A percentile compares a stretch with the other conserved stretches of the same genome.
phyloP scores from a whole-genome alignment of 2,888 invertebrate species.

The Anticlea derivata region DNA sequence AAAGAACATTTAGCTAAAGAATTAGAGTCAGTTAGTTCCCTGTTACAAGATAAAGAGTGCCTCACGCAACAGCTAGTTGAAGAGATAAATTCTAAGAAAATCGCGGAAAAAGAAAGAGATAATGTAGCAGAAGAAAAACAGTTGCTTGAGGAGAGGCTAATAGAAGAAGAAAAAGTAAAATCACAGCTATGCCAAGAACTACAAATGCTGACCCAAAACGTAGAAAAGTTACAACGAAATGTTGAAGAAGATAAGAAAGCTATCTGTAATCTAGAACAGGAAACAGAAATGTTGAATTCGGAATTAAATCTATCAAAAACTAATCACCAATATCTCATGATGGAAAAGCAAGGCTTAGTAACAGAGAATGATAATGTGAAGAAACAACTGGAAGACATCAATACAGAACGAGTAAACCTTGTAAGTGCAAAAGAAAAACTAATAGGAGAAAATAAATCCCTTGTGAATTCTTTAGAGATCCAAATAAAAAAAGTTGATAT shows the following conservation, averaged over 20 bases:
- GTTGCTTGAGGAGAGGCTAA: constrained; percentile 33
- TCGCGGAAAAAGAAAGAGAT: constrained; percentile 48
- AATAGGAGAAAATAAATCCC: constrained; percentile 16
- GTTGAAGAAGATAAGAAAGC: constrained; percentile 2
- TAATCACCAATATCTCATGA: constrained; percentile 11
- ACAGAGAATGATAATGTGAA: constrained; percentile 9
- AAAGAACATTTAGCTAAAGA: constrained; percentile 37
- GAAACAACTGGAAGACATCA: constrained; percentile 6
- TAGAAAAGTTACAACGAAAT: constrained; percentile 15
- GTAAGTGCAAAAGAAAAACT: constrained; percentile 13
- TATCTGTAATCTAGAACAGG: constrained; percentile 5
- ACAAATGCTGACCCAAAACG: constrained; percentile 8
- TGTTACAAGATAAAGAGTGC: constrained; percentile 46
- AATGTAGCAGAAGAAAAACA: constrained; percentile 38
- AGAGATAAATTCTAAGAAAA: constrained; percentile 47
- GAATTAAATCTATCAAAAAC: constrained; percentile 16
- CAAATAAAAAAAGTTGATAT: constrained; percentile 5
- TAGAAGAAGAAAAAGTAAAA: constrained; percentile 12
- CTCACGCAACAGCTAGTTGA: constrained; percentile 51
- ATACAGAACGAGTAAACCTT: constrained; percentile 6
- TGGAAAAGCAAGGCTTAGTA: constrained; percentile 18
- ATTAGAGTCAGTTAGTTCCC: constrained; percentile 28
- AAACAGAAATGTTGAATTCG: constrained; percentile 12
- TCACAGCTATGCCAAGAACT: constrained; percentile 23
- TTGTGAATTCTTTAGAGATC: constrained; percentile 12